Percentiles rank a stretch among this genome's conserved stretches.
These are phyloP conservation scores for Clepsis dumicolana DNA, from an alignment of 2,888 invertebrate genomes.

Conservation along the genomic window DNA sequence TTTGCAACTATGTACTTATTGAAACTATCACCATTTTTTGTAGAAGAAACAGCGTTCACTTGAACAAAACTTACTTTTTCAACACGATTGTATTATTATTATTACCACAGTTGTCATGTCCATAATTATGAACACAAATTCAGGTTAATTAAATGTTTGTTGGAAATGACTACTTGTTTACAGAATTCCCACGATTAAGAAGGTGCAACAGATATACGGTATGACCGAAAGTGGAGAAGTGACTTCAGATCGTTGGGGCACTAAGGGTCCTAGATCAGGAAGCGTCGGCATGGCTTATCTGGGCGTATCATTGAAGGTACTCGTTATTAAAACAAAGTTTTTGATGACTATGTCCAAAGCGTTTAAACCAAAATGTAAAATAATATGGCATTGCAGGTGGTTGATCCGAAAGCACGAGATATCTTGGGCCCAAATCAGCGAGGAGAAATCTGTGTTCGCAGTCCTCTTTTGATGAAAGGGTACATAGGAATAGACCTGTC, in stretches of 20 bases:
- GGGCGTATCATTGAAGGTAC: constrained; percentile 1
- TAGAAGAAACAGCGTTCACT: no score
- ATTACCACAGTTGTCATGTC: no score
- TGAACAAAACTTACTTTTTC: no score
- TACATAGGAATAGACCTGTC: constrained; percentile 11
- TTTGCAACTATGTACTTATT: no score
- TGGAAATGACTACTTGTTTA: not conserved
- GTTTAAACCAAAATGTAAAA: not conserved
- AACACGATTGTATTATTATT: no score
- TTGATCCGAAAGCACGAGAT: constrained; percentile 16
- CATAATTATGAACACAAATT: no score
- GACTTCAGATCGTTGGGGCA: not conserved
- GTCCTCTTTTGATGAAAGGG: constrained; percentile 15
- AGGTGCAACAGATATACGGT: constrained; percentile 7
- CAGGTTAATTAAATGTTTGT: no score
- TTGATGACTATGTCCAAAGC: not conserved
- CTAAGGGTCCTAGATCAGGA: not conserved
- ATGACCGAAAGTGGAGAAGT: constrained; percentile 7
- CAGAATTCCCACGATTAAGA: not conserved
- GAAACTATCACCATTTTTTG: no score
- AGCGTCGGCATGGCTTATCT: constrained; percentile 16
- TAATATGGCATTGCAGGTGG: not conserved
- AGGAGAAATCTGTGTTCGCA: constrained; percentile 20
- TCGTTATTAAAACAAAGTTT: not conserved
- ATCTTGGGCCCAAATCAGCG: constrained; percentile 23